These are phyloP conservation scores for Diorhabda carinulata DNA, from an alignment of 1,140 invertebrate species.

Conservation along the genomic window DNA sequence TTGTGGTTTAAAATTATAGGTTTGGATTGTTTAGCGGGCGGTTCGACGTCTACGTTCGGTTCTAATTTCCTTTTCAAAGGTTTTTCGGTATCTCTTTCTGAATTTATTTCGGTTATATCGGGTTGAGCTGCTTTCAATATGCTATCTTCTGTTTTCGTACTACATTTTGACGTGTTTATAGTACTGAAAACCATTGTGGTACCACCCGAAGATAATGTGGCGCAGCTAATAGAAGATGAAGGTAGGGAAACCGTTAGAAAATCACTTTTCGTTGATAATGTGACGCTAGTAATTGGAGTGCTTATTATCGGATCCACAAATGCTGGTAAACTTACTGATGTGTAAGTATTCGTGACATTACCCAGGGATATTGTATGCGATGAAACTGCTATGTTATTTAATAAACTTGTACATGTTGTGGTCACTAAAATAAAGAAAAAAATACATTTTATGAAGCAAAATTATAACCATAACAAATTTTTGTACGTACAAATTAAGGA, in stretches of 20 bases:
- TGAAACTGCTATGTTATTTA: background rate
- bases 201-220: conserved; percentile 22
- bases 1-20: conserved; percentile 39
- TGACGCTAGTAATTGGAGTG: background rate
- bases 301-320: background rate
- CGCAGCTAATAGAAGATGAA: conserved; percentile 9
- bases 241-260: background rate
- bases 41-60: conserved; percentile 21
- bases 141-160: conserved; percentile 26
- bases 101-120: background rate
- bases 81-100: conserved; percentile 10
- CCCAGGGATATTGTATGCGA: background rate
- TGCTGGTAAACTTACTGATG: background rate
- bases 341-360: background rate
- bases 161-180: conserved; percentile 37
- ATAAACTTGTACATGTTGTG: background rate
- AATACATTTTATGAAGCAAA: background rate
- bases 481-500: too few species aligned
- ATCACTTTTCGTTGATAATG: conserved; percentile 14
- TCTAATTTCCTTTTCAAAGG: conserved; percentile 31
- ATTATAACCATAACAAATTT: too few species aligned
- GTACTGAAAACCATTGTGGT: conserved; percentile 39
- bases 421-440: conserved; percentile 1
- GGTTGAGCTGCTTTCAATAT: background rate
- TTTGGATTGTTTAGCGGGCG: conserved; percentile 34